Evolutionary conservation across 2,797 vertebrate species (phyloP), one percentile per base, ranked within the genome.

Genomic region (Darevskia nairensis): DNA sequence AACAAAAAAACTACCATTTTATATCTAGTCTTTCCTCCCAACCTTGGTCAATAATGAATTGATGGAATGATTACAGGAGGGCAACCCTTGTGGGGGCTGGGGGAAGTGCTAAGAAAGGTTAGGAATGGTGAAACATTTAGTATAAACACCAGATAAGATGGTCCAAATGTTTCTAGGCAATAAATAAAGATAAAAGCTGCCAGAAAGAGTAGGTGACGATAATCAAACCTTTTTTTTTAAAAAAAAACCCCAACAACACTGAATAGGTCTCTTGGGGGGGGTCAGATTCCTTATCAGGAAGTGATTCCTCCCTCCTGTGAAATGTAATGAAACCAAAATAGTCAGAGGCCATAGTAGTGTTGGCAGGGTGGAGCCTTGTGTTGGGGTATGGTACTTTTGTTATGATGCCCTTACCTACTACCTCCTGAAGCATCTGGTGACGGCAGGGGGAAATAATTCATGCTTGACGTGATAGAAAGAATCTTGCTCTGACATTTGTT

Each of bases 171-270:
- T 90, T 74, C 86, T 89, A 88, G 85, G 41, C 55, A 85, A 88
- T 92, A 93, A 93, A 93, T 77, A 95, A 94, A 94, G 92, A 94
- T 94, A 94, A 96, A 96, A 95, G 88, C 89, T 74, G 35, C 83
- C 87, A 86, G 92, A 95, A 95, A 95, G 90, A 89, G 91, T 91
- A 95, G 95, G 95, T 96, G 96, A 96, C 91, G 95, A 94, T 95
- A 96, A 97, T 95, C 93, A 95, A 93, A 93, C 94, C 95, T 94
- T 96, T 94, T 96, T 95, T 92, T 79, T 93, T 96, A 95, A 94
- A 94, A 94, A 94, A 41, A 41, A 41, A 41, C 39, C 35, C 35
- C 35, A 35, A 35, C 35, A 35, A 35, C 95, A 95, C 96, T 90
- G 95, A 94, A 89, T 27, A 94, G 94, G 94, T 96, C 95, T 69